Base-by-base conservation (phyloP, 2,888 invertebrate genomes). In the Monopis laevigella region DNA sequence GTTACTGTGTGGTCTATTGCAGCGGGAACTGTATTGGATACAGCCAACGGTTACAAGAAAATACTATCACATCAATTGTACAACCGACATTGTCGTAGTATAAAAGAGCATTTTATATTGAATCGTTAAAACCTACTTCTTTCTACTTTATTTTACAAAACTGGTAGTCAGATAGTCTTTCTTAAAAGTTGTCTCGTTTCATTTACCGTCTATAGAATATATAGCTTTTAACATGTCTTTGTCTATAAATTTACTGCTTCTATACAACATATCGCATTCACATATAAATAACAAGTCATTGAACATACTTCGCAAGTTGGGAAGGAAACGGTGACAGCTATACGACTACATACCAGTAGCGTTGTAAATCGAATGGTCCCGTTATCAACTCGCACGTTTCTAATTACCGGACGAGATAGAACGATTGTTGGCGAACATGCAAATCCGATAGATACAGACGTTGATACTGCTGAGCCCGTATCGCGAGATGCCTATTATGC, bases 31-130 rank as follows among this genome's bases (percentile, higher is more conserved):
- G 77, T 75, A 78, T 77, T 64, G 56, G 72, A 78, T 77, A 77
- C 78, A 59, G 68, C 53, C 72, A 77, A 77, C 78, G 77, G 78
- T 77, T 58, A 55, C 53, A 54, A 57, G 52, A 67, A 60, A 77
- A 75, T 73, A 66, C 70, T 65, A 65, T 65, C 73, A 46, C 71
- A 74, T 77, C 21, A 36, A 16, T 36, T 12, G 32, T 32, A 32
- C 16, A 32, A 10, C 17, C 32, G 17, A 17, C 30, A 32, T 32
- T 32, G 32, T 32, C 32, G 32, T 32, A 17, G 16, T 32, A 14
- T 4, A 13, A 32, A n/a, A n/a, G n/a, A n/a, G n/a, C n/a, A n/a
- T n/a, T n/a, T n/a, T n/a, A 3, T 32, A 32, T 17, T 6, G 7
- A 11, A 32, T 32, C 14, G 17, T 21, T 14, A 30, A 30, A 12